Base-by-base conservation (phyloP, 35 echinoderm and acorn worm species). In the Holothuria glaberrima region DNA sequence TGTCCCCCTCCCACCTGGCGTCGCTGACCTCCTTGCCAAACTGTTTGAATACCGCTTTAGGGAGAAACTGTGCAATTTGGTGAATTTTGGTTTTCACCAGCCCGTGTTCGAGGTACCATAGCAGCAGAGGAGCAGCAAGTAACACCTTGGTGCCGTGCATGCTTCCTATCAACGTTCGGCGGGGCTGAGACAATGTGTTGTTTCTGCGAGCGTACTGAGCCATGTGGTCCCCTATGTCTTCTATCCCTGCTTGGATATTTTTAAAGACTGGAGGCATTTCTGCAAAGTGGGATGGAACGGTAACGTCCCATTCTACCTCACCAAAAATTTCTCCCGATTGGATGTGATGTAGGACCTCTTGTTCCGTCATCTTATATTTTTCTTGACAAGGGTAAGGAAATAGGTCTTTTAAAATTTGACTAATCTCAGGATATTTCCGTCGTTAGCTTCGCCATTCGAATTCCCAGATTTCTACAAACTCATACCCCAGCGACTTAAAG, bases 1-100 rank as follows among this genome's bases (percentile, higher is more conserved):
- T n/a, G n/a, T n/a, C n/a, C n/a, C n/a, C n/a, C n/a, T n/a, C n/a
- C n/a, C n/a, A n/a, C 36, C 86, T 26, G 25, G 91, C 86, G 17
- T 87, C 59, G 28, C 58, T 76, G 5, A 92, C 86, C 13, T 60
- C 52, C 32, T 92, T 58, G 14, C 91, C 91, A 88, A 92, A 92
- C 5, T 58, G 50, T 61, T 89, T 79, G 91, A 89, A 80, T 25
- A 83, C 86, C 0, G 30, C 41, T 16, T 26, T 31, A 5, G 84
- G 67, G 13, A 25, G 48, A 84, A 36, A 92, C 19, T 92, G 64
- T 0, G 88, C 28, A 14, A 92, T 54, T 68, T 92, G 91, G 9
- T 92, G 33, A 18, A 88, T 81, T 29, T 68, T 17, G 6, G 86
- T 88, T 2, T 79, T 83, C 32, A 73, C 85, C 12, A 89, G 52